Evolutionary conservation across 1,140 invertebrate genomes (phyloP), one percentile per base, ranked within the genome.

Genomic region (Conus ventricosus): DNA sequence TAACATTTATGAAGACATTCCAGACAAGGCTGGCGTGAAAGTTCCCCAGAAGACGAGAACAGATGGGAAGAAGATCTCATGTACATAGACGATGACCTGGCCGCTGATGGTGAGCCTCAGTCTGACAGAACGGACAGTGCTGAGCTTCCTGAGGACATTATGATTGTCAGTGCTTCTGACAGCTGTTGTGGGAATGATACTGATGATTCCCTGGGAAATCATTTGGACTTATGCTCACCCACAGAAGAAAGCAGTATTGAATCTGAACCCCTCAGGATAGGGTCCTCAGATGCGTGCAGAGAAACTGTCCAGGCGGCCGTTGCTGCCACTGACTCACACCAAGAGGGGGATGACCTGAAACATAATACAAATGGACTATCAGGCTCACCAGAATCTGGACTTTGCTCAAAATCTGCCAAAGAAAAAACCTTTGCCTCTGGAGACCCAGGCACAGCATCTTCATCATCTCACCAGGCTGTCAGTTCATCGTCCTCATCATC

Each of bases 121-220:
- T 78, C 76, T 78, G 76, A 78, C 2, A 53, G 51, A 81, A 8
- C 80, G 3, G 57, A 60, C 23, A 84, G n/a, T 54, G 51, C 5
- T n/a, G 82, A 84, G n/a, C 71, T 87, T 7, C 85, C 85, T 57
- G 85, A 78, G 39, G 85, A 87, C 53, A 51, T 87, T 15, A 87
- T 87, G 85, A 87, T 87, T n/a, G 85, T 87, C 15, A 87, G 85
- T 55, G 85, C 85, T 23, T 87, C 85, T 10, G 85, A 87, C 53
- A 87, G 85, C 57, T 55, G 76, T 39, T 87, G 85, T 78, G 85
- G 75, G 25, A 87, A 78, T 57, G 71, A 57, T 3, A 78, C 85
- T n/a, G 85, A 87, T 57, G 84, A 86, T 17, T 57, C 85, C 23
- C 85, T 57, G 5, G 54, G 51, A 53, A 81, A 53, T 20, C 67